A percentile compares a stretch with the other conserved stretches of the same genome.
Conservation (phyloP, 2,888 invertebrate species). For the Phalera bucephala region DNA sequence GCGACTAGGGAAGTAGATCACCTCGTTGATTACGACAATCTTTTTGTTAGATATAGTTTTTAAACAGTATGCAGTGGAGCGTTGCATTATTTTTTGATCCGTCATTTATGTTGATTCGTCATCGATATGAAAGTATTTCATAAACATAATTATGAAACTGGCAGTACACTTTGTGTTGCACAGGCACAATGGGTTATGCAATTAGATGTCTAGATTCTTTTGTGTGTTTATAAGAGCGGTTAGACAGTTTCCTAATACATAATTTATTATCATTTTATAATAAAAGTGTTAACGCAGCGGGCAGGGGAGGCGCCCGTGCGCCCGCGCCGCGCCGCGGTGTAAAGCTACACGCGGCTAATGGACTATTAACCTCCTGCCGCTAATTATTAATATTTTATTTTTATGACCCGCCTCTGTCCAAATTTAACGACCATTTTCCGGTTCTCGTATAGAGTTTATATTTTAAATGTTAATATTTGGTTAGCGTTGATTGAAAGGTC, state of each 20-base stretch:
- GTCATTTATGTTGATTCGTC: conserved; percentile 49
- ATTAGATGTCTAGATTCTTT: conserved; percentile 11
- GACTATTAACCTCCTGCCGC: conserved; percentile 66
- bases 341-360: conserved; percentile 57
- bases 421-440: conserved; percentile 73
- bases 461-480: conserved; percentile 66
- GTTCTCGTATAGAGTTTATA: conserved; percentile 57
- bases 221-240: conserved; percentile 8
- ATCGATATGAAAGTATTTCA: conserved; percentile 52
- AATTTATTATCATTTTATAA: conserved; percentile 15
- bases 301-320: conserved; percentile 25
- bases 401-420: conserved; percentile 61
- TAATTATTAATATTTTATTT: conserved; percentile 78
- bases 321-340: conserved; percentile 33
- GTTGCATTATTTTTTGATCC: conserved; percentile 55
- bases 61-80: conserved; percentile 57
- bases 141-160: conserved; percentile 43
- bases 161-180: conserved; percentile 4
- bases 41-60: conserved; percentile 68
- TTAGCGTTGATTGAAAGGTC: conserved; percentile 66
- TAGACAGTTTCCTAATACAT: conserved; percentile 11
- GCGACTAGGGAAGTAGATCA: conserved; percentile 76
- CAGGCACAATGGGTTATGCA: conserved; percentile 16
- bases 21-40: conserved; percentile 72
- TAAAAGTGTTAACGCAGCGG: conserved; percentile 42